Evolutionary conservation across 1,140 invertebrate genomes (phyloP).

Genomic region (Drosophila mojavensis): DNA sequence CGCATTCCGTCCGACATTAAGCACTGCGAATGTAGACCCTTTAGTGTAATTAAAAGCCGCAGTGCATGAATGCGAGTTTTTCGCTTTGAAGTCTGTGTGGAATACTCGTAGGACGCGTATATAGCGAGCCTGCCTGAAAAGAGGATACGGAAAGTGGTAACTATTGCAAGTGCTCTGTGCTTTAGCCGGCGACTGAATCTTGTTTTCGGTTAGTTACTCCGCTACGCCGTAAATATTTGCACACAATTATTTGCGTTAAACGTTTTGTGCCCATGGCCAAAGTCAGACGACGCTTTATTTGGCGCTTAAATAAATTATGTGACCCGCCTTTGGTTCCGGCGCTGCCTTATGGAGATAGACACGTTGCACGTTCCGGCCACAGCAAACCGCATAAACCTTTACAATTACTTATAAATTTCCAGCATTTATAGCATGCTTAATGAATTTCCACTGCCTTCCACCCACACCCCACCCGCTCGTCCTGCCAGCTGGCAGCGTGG

Average conservation of each 20-base stretch:
- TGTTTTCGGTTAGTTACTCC: conserved; percentile 34
- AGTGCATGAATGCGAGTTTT: conserved; percentile 61
- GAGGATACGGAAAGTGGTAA: conserved; percentile 24
- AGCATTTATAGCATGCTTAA: conserved; percentile 80
- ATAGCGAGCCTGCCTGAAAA: neutral
- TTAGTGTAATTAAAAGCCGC: conserved; percentile 58
- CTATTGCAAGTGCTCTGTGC: conserved; percentile 38
- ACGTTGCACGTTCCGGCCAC: conserved; percentile 74
- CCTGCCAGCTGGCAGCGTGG: conserved; percentile 1
- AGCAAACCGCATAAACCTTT: conserved; percentile 76
- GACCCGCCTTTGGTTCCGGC: conserved; percentile 35
- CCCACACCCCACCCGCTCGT: neutral
- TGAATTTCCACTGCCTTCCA: conserved; percentile 61
- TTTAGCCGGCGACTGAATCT: conserved; percentile 31
- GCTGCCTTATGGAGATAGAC: conserved; percentile 68
- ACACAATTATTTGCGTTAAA: conserved; percentile 69
- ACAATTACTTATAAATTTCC: conserved; percentile 80
- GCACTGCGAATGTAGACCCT: conserved; percentile 28
- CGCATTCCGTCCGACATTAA: conserved; percentile 9
- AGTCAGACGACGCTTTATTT: conserved; percentile 55
- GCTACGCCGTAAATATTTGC: conserved; percentile 64
- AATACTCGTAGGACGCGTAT: conserved; percentile 7
- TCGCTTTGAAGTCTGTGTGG: conserved; percentile 51
- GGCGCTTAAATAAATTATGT: conserved; percentile 72
- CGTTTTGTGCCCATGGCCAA: conserved; percentile 41